Percentiles rank a stretch among this genome's conserved stretches.
phyloP scores from a whole-genome alignment of 2,797 vertebrate species.

The Gymnoscopelus microlampas region DNA sequence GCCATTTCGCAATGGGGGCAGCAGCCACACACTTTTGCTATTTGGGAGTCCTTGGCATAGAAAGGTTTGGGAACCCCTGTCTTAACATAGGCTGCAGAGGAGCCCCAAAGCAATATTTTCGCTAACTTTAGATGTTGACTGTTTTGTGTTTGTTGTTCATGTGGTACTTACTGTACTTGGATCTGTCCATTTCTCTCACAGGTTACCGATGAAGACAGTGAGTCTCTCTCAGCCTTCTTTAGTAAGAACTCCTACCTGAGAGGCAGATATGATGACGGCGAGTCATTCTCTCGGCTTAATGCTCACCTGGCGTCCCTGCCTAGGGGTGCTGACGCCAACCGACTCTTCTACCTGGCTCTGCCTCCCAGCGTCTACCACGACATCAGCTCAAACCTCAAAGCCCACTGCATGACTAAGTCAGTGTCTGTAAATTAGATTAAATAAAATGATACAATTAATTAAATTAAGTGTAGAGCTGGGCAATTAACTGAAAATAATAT shows the following conservation, averaged over 20 bases:
- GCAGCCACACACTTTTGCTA: no score
- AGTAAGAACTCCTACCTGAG: conserved; percentile 84
- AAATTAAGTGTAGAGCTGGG: no score
- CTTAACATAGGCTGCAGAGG: no score
- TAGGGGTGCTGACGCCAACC: conserved; percentile 80
- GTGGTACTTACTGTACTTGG: background rate
- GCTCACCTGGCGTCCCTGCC: conserved; percentile 79
- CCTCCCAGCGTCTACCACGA: conserved; percentile 89
- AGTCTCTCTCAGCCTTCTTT: conserved; percentile 83
- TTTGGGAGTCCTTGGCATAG: no score
- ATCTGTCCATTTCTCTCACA: conserved; percentile 47
- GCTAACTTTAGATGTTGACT: background rate
- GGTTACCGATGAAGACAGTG: conserved; percentile 78
- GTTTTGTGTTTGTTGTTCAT: conserved; percentile 1
- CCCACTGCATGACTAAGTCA: conserved; percentile 86
- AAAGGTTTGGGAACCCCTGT: no score
- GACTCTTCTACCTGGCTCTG: conserved; percentile 91
- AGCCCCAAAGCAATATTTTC: no score
- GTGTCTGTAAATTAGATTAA: conserved; percentile 31
- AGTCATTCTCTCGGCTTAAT: conserved; percentile 79
- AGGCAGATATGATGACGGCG: conserved; percentile 79
- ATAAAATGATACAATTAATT: no score
- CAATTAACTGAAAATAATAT: no score
- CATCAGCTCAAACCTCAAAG: conserved; percentile 86
- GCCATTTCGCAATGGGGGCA: no score